phyloP scores from a whole-genome alignment of 1,140 invertebrate species.

The Dreissena polymorpha region DNA sequence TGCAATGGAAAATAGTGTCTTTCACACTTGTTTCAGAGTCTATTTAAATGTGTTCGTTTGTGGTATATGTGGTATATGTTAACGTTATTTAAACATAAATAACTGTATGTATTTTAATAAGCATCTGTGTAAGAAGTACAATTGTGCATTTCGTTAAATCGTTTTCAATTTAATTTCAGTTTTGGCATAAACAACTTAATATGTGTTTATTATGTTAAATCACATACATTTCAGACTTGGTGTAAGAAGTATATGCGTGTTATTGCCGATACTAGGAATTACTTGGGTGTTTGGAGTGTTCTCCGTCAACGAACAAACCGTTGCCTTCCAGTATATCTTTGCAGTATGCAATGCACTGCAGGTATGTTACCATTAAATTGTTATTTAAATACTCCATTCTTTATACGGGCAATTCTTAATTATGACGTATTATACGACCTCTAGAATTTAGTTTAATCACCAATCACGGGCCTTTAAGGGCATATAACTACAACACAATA shows the following conservation, averaged over 20 bases:
- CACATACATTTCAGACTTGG: conserved; percentile 43
- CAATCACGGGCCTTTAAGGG: too few species aligned
- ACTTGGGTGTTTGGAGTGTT: conserved; percentile 81
- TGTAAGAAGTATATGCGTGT: conserved; percentile 53
- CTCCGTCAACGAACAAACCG: conserved; percentile 77
- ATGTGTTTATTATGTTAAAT: conserved; percentile 7
- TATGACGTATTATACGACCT: too few species aligned
- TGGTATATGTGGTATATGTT: not conserved
- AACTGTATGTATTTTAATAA: too few species aligned
- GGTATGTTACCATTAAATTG: conserved; percentile 31
- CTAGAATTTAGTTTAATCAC: too few species aligned
- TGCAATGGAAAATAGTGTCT: not conserved
- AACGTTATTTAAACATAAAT: too few species aligned
- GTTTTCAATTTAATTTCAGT: too few species aligned
- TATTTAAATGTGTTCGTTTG: not conserved
- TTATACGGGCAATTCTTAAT: not conserved
- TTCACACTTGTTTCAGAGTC: not conserved
- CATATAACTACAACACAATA: too few species aligned
- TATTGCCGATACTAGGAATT: conserved; percentile 78
- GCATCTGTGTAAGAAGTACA: too few species aligned
- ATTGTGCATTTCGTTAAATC: too few species aligned
- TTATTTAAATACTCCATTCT: not conserved
- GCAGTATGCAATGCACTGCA: conserved; percentile 79
- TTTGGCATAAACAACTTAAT: too few species aligned
- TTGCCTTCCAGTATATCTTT: conserved; percentile 81